Base-by-base conservation (phyloP, 1,140 invertebrate species). In the Drosophila gunungcola region DNA sequence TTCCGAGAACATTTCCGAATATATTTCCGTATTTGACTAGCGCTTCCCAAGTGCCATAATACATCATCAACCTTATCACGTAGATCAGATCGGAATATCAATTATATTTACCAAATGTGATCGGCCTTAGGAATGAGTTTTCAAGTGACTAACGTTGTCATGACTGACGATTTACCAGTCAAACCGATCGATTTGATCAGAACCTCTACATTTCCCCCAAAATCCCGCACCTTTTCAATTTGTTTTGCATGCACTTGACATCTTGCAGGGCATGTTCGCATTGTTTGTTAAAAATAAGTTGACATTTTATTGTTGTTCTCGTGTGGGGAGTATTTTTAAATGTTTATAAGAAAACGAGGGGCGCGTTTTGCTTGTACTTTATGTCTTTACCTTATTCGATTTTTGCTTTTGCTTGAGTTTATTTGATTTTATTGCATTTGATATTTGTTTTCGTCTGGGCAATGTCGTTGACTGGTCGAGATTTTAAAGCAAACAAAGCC, bases 241-340 rank as follows among this genome's bases (percentile, higher is more conserved):
- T 45, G 46, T 72, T 73, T 73, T 72, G 69, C 73, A 75, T 75
- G 73, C 73, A 75, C 72, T 75, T 75, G 60, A 55, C 75, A 52
- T 67, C 58, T 53, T 43, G 36, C 60, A 10, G 29, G 52, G 64
- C 64, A 70, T 70, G 65, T 73, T 65, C 64, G 64, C 57, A 79
- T 84, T 68, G 43, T 58, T 56, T 57, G 42, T 42, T 62, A 65
- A 73, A 61, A 80, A 69, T 72, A 86, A 73, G 60, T 80, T 73
- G 74, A 69, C 67, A 70, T 74, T 81, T 81, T 76, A 53, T 76
- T 55, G 48, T 69, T 70, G 38, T 70, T 55, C 32, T 34, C 67
- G 25, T 42, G 25, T 45, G n/a, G 49, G 36, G 54, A 53, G 62
- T 64, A 49, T 67, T 69, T 73, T 56, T 63, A 73, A 65, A 76